Evolutionary conservation across 2,888 invertebrate genomes (phyloP).

Genomic region (Eristalis intricaria): DNA sequence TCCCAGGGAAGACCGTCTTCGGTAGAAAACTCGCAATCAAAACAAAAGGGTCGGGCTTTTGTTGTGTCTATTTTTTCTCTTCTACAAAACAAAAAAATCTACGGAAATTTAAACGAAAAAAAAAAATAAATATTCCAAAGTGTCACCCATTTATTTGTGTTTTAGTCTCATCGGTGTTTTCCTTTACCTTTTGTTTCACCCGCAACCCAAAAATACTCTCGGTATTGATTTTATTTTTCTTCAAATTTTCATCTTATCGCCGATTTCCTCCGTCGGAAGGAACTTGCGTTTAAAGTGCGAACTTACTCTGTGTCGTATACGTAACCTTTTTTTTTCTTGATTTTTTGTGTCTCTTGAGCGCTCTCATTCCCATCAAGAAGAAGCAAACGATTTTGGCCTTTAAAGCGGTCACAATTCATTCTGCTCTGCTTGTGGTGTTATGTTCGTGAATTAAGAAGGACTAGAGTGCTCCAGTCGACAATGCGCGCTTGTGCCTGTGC

Average conservation of each 20-base stretch:
- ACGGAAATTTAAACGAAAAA: slow-evolving; percentile 13
- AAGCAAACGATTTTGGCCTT: not conserved
- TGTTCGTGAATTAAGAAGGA: slow-evolving; percentile 36
- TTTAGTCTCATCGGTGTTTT: not conserved
- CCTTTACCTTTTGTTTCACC: slow-evolving; percentile 25
- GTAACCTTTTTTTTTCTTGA: slow-evolving; percentile 40
- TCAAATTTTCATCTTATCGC: slow-evolving; percentile 16
- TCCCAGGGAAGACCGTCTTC: slow-evolving; percentile 8
- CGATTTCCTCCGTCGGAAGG: slow-evolving; percentile 40
- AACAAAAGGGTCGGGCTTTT: slow-evolving; percentile 49
- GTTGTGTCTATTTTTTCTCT: slow-evolving; percentile 22
- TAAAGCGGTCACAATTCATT: not conserved
- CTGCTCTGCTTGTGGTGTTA: not conserved
- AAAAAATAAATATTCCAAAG: slow-evolving; percentile 13
- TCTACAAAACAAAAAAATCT: not conserved
- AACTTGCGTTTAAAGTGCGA: slow-evolving; percentile 10
- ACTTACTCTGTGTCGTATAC: slow-evolving; percentile 63
- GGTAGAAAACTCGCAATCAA: slow-evolving; percentile 13
- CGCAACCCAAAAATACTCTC: slow-evolving; percentile 48
- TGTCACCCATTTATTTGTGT: slow-evolving; percentile 1
- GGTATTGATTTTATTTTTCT: slow-evolving; percentile 61
- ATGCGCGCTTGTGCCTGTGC: slow-evolving; percentile 3
- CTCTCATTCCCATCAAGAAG: not conserved
- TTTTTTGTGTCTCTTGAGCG: not conserved
- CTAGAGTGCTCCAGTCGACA: slow-evolving; percentile 6